Percentiles rank a stretch among this genome's conserved stretches.
Conservation (phyloP, 2,113 vertebrate species). For the Hemicordylus capensis region DNA sequence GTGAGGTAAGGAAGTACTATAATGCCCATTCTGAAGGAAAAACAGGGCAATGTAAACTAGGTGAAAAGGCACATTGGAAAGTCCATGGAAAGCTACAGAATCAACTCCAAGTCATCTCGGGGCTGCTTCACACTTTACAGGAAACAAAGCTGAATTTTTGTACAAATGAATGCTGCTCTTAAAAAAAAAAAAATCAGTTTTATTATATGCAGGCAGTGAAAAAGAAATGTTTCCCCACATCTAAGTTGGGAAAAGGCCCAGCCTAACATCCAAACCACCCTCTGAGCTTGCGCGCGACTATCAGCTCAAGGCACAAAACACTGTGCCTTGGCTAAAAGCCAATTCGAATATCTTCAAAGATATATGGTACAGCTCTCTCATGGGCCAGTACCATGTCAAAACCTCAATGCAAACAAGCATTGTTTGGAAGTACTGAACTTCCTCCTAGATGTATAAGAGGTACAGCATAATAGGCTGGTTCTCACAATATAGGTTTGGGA, state of each 20-base stretch:
- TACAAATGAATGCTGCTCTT: background rate
- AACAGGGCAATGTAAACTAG: background rate
- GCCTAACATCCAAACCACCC: background rate
- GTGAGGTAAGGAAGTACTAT: background rate
- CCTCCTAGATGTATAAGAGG: background rate
- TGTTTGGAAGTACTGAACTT: background rate
- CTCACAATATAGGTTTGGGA: too few species aligned
- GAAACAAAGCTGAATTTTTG: background rate
- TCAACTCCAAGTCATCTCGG: background rate
- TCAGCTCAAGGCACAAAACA: background rate
- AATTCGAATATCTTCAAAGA: background rate
- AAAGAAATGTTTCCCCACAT: background rate
- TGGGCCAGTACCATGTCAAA: background rate
- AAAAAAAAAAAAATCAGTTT: background rate
- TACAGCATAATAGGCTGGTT: background rate
- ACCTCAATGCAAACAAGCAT: background rate
- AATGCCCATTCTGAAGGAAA: background rate
- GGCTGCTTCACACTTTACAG: background rate
- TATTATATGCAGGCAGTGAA: background rate
- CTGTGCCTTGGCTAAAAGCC: background rate
- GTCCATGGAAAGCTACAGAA: background rate
- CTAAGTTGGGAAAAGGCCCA: background rate
- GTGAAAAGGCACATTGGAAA: constrained; percentile 2
- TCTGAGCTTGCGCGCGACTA: background rate
- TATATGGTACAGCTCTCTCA: background rate